Base-by-base conservation (phyloP, 2,888 invertebrate species). In the Aplocera efformata region DNA sequence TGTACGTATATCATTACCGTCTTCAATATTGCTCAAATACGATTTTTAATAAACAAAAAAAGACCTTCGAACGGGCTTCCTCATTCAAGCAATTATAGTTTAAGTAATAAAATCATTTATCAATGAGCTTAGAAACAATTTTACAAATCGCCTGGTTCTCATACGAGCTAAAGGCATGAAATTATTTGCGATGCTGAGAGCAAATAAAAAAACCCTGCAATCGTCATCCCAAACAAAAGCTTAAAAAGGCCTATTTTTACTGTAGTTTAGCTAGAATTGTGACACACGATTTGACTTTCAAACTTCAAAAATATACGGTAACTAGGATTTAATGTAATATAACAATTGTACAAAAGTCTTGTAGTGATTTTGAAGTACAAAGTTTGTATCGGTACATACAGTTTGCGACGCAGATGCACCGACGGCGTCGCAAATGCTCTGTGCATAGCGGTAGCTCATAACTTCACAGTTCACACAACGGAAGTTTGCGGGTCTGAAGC, bases 291-390 rank as follows among this genome's bases (percentile, higher is more conserved):
- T 17, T 3, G 5, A 17, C 13, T 17, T 17, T 17, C 13, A 17
- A 17, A 17, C 13, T 17, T 17, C 13, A 17, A 5, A 17, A 17
- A 17, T n/a, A n/a, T 17, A 5, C 13, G 13, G 5, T 17, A 17
- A 5, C 5, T 17, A 17, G 13, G 13, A 3, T 17, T 17, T 17
- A 17, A 17, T 17, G 13, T 17, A 17, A 17, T 49, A 22, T 28
- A 39, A 62, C 35, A 40, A 36, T 29, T 69, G 66, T 72, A 64
- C 58, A 69, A 65, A 63, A 63, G 65, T 68, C 57, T 60, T 62
- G 62, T 63, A 71, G 74, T 82, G 84, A 80, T 79, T 72, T 64
- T 66, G 74, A 79, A 85, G 84, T 83, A 84, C 84, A 85, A 85
- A 83, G 48, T 52, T 59, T 53, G 63, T 67, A 68, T 67, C 60